Percentiles rank a stretch among this genome's conserved stretches.
Conservation (phyloP, 2,113 vertebrate species). For the Hemichromis elongatus region DNA sequence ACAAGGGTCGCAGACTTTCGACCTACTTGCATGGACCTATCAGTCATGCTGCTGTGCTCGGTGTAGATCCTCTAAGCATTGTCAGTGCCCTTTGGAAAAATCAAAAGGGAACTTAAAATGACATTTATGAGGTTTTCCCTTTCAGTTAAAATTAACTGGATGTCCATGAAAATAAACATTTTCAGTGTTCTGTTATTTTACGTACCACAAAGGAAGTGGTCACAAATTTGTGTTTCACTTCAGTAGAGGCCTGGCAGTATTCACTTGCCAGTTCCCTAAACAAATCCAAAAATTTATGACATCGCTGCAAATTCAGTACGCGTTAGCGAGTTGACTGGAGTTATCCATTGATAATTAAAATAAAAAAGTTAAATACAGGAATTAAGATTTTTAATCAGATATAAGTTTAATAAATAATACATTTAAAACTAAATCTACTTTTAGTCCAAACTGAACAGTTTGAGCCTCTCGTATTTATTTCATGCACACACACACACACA, state of each 20-base stretch:
- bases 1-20: accelerated
- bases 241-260: not conserved
- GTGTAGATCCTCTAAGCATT: not conserved
- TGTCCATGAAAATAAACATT: not conserved
- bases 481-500: not conserved
- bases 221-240: not conserved
- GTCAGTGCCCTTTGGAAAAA: not conserved
- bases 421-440: accelerated
- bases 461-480: not conserved
- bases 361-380: accelerated
- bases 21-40: not conserved
- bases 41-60: not conserved
- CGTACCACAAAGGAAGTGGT: not conserved
- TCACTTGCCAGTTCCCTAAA: not conserved
- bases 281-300: not conserved
- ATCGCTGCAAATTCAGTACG: not conserved
- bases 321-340: not conserved
- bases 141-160: not conserved
- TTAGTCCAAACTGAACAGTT: not conserved
- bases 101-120: not conserved
- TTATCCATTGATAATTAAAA: not conserved
- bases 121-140: not conserved
- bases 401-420: not conserved
- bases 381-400: not conserved
- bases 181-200: not conserved